Percentiles rank a stretch among this genome's conserved stretches.
These are phyloP conservation scores for Hemiscyllium ocellatum DNA, from an alignment of 2,113 vertebrate species.

Conservation along the genomic window DNA sequence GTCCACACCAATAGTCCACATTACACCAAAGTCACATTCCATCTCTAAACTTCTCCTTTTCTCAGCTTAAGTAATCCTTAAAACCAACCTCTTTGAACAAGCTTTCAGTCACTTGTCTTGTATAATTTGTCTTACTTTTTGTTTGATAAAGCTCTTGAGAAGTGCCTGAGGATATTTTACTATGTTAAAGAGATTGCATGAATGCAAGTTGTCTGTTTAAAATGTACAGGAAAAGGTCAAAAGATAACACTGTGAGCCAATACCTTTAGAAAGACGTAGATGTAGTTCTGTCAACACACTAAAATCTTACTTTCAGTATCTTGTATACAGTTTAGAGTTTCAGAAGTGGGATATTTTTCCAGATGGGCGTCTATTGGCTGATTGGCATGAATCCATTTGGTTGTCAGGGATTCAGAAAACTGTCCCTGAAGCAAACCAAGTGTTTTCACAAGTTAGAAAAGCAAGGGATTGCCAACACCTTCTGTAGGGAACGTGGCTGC, in stretches of 20 bases:
- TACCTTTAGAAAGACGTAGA: neutral
- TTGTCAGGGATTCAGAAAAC: slow-evolving; percentile 12
- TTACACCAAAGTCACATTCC: neutral
- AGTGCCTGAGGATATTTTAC: neutral
- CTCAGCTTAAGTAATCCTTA: neutral
- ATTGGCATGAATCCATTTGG: neutral
- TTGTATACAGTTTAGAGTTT: neutral
- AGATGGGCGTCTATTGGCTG: neutral
- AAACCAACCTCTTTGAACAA: neutral
- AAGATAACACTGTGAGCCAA: neutral
- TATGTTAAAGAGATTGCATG: neutral
- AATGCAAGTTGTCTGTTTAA: neutral
- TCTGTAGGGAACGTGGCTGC: neutral
- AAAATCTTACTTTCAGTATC: neutral
- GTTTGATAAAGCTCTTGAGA: neutral
- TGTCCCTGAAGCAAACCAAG: neutral
- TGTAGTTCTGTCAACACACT: neutral
- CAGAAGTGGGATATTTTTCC: neutral
- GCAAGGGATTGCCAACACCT: neutral
- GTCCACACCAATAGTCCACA: neutral
- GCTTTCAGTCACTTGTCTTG: neutral
- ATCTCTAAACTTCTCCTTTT: neutral
- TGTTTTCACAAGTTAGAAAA: slow-evolving; percentile 19
- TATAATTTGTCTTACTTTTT: neutral
- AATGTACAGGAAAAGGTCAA: neutral